Evolutionary conservation across 2,888 invertebrate genomes (phyloP), one percentile per base, ranked within the genome.

Genomic region (Plebejus melissa): DNA sequence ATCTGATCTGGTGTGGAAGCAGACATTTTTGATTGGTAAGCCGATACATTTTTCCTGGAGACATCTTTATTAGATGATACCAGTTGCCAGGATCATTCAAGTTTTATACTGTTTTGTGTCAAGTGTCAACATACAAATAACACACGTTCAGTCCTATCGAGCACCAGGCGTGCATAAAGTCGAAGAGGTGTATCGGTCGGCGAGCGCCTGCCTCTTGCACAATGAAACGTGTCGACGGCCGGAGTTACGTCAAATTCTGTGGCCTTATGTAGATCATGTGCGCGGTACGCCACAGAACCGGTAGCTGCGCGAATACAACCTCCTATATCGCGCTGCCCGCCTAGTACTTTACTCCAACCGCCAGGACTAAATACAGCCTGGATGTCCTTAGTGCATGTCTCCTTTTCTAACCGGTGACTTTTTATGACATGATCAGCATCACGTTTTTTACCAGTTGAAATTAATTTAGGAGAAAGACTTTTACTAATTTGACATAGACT

Each of bases 121-220:
- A 60, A 60, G 22, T 1, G 4, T 28, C 4, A 32, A 13, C n/a
- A 58, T 11, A 65, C 4, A 32, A 60, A 28, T 60, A 32, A 65
- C 28, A 65, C 32, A 65, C 65, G 65, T 65, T 32, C 13, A 65
- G 5, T 22, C 69, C 75, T 74, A 76, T 65, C 74, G 57, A 79
- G 84, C 91, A 93, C 93, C 85, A 93, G 92, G 92, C 83, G 86
- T 78, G 77, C 85, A 93, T 84, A 85, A 81, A 80, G 82, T 80
- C 79, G 79, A 77, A 82, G 85, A 83, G 87, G 87, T 90, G 86
- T 87, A 86, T 84, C 84, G 84, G 80, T 80, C 78, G 50, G 36
- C 79, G 76, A 85, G 86, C 86, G 87, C 84, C 13, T 32, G 65
- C 65, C 65, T 90, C 88, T 88, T 87, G 88, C 87, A 87, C 87